phyloP scores from a whole-genome alignment of 2,113 vertebrate species.

The Polypterus bichir region DNA sequence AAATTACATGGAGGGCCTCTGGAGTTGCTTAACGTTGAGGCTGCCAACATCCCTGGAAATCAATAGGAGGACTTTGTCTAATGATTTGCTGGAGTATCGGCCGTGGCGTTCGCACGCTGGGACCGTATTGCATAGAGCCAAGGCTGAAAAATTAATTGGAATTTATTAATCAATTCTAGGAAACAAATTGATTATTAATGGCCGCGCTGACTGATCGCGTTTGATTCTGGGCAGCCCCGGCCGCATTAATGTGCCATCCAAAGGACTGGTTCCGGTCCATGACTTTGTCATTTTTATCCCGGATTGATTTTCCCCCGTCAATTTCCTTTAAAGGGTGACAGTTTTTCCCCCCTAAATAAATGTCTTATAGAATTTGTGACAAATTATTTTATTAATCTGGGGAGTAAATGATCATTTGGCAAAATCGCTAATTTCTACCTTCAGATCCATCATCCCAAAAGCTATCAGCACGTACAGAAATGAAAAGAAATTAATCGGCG shows the following conservation, averaged over 20 bases:
- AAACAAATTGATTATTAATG: constrained; percentile 15
- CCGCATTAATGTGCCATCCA: not conserved
- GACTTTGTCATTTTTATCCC: constrained; percentile 15
- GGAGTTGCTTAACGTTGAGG: too few relatives aligned
- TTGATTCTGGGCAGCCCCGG: not conserved
- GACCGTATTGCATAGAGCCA: too few relatives aligned
- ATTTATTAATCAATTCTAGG: constrained; percentile 8
- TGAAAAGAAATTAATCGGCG: too few relatives aligned
- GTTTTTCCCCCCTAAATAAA: constrained; percentile 21
- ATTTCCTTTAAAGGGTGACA: constrained; percentile 21
- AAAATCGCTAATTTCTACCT: not conserved
- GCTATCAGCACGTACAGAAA: too few relatives aligned
- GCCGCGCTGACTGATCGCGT: not conserved
- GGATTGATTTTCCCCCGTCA: constrained; percentile 22
- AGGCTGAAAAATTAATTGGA: constrained; percentile 5
- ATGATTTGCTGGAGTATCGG: too few relatives aligned
- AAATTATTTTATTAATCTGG: constrained; percentile 20
- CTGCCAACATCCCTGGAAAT: too few relatives aligned
- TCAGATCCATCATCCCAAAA: too few relatives aligned
- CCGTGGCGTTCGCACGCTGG: too few relatives aligned
- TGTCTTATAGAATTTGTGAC: constrained; percentile 23
- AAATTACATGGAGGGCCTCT: too few relatives aligned
- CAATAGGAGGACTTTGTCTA: too few relatives aligned
- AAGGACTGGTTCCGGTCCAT: constrained; percentile 3
- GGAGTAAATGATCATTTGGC: constrained; percentile 23